phyloP scores from a whole-genome alignment of 2,113 vertebrate species.

The Mohoua ochrocephala region DNA sequence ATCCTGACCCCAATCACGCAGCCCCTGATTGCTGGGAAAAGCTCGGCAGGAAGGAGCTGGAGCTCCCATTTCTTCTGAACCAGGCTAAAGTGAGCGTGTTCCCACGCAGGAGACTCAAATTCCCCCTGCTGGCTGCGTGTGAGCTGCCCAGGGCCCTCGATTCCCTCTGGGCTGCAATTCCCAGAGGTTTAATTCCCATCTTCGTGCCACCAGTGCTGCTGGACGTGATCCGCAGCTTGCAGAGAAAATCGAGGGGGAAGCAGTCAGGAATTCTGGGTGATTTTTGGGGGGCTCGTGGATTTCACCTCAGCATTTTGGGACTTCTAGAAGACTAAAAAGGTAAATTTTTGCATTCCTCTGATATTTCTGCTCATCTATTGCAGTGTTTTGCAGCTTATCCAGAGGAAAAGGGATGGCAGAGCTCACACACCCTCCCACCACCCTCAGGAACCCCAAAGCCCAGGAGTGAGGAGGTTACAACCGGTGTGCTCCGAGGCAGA shows the following conservation, averaged over 20 bases:
- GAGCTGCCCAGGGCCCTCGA: not conserved
- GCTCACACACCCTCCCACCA: not conserved
- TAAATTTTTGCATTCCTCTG: not conserved
- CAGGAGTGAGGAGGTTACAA: not conserved
- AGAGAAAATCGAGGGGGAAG: not conserved
- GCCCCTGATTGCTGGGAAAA: not conserved
- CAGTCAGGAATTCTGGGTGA: not conserved
- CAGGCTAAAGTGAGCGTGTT: not conserved
- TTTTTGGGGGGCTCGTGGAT: not conserved
- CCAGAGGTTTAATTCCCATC: not conserved
- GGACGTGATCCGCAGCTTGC: not conserved
- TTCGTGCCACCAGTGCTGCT: not conserved
- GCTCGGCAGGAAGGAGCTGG: not conserved
- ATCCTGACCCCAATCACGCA: not conserved
- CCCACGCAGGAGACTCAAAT: not conserved
- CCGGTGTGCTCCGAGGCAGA: not conserved
- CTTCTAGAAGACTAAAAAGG: not conserved
- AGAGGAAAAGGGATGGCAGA: not conserved
- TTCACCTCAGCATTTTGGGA: not conserved
- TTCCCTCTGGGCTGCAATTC: not conserved
- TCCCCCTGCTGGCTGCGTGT: not conserved
- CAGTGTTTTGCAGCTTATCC: not conserved
- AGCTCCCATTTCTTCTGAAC: not conserved
- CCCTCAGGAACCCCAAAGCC: not conserved
- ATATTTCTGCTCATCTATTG: not conserved